A percentile compares a stretch with the other conserved stretches of the same genome.
Evolutionary conservation across 2,797 vertebrate genomes (phyloP).

Genomic region (Limnodromus scolopaceus): DNA sequence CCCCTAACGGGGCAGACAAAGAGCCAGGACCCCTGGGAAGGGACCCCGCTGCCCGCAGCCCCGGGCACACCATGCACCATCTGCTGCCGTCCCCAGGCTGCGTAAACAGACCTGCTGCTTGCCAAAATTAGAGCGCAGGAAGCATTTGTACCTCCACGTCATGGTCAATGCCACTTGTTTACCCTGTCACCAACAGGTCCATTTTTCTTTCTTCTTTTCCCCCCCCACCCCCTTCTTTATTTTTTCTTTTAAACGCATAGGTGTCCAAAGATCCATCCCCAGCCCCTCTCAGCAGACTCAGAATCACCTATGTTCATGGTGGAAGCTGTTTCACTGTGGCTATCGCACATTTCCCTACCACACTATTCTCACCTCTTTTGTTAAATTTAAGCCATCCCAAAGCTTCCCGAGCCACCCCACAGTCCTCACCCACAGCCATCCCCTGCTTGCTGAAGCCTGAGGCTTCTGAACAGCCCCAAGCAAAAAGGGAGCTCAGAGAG

Average conservation of each 20-base stretch:
- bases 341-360: not conserved
- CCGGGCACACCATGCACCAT: not conserved
- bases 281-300: not conserved
- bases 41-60: not conserved
- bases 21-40: not conserved
- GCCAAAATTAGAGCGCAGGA: not conserved
- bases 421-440: not conserved
- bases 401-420: not conserved
- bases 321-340: not conserved
- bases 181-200: not conserved
- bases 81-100: not conserved
- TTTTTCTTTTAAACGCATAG: not conserved
- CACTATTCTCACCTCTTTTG: not conserved
- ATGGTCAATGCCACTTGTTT: not conserved
- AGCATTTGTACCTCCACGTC: not conserved
- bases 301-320: accelerated
- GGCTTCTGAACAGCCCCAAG: not conserved
- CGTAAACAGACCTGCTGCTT: not conserved
- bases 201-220: not conserved
- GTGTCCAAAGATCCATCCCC: not conserved
- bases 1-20: not conserved
- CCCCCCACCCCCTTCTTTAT: not conserved
- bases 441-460: not conserved
- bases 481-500: not conserved
- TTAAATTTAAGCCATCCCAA: not conserved